A percentile compares a stretch with the other conserved stretches of the same genome.
phyloP scores from a whole-genome alignment of 2,113 vertebrate species.

The Bos taurus region ARS-UCD2.0 NC_037337.1:31685001-31685500 shows the following conservation, averaged over 20 bases:
- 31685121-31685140: not conserved
- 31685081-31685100: not conserved
- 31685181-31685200: not conserved
- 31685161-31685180: not conserved
- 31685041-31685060: not conserved
- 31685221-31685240: not conserved
- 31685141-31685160: not conserved
- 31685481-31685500: slow-evolving; percentile 71
- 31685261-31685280: not conserved
- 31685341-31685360: not conserved
- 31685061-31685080: not conserved
- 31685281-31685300: not conserved
- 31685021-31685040: not conserved
- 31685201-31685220: not conserved
- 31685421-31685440: slow-evolving; percentile 66
- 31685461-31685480: slow-evolving; percentile 55
- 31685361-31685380: slow-evolving; percentile 5
- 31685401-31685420: slow-evolving; percentile 52
- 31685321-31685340: slow-evolving; percentile 21
- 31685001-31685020: not conserved
- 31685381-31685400: slow-evolving; percentile 35
- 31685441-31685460: slow-evolving; percentile 53
- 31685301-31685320: not conserved
- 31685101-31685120: not conserved
- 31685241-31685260: not conserved